These are phyloP conservation scores for Rattus norvegicus DNA, from an alignment of 2,113 vertebrate genomes.

Conservation along the genomic window DNA sequence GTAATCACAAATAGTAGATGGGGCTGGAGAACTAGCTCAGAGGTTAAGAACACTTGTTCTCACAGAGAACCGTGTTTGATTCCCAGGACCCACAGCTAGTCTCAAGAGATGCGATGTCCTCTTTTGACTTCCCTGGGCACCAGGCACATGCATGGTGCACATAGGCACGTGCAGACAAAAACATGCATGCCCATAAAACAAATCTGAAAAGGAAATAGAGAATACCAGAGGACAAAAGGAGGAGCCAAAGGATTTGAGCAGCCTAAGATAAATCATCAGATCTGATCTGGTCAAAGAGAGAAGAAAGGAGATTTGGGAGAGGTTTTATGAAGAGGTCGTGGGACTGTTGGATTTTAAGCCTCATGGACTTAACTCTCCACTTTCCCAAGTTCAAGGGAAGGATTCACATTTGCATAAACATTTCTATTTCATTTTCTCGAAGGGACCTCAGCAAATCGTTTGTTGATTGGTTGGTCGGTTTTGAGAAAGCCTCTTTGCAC, in stretches of 20 bases:
- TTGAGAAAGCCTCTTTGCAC: background rate
- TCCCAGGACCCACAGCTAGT: background rate
- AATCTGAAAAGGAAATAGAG: background rate
- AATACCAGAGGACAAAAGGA: background rate
- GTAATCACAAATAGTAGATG: background rate
- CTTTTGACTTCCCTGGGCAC: background rate
- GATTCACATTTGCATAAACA: conserved; percentile 63
- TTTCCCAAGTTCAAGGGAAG: conserved; percentile 62
- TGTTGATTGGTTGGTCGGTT: background rate
- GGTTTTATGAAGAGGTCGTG: background rate
- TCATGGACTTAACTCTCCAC: conserved; percentile 32
- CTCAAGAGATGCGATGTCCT: background rate
- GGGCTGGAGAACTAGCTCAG: background rate
- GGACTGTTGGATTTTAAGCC: conserved; percentile 14
- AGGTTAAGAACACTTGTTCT: background rate
- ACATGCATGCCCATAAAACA: background rate
- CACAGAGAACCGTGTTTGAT: background rate
- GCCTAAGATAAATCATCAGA: background rate
- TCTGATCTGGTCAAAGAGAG: background rate
- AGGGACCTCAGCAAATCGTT: conserved; percentile 1
- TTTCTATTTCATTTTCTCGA: conserved; percentile 61
- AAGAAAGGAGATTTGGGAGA: background rate
- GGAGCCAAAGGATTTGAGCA: background rate
- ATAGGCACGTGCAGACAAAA: background rate
- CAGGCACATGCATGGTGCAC: background rate